These are phyloP conservation scores for Cotesia chilonis DNA, from an alignment of 1,140 invertebrate genomes.

Conservation along the genomic window DNA sequence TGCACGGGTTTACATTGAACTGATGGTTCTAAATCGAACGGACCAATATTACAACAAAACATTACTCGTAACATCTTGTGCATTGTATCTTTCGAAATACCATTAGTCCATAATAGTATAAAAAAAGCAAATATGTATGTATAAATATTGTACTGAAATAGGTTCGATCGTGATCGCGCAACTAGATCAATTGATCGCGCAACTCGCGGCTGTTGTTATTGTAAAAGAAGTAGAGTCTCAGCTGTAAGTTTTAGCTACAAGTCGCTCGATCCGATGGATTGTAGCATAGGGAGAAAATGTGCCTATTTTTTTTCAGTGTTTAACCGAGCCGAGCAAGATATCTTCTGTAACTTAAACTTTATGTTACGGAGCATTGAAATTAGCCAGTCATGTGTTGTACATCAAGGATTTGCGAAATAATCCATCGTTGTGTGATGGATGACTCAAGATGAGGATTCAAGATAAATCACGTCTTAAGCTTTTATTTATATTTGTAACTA, in stretches of 20 bases:
- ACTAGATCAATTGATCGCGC: constrained; percentile 34
- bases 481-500: constrained; percentile 15
- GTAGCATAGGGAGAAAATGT: neutral
- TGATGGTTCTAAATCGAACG: neutral
- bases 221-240: too few species aligned
- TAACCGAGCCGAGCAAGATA: neutral
- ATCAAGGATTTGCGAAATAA: constrained; percentile 27
- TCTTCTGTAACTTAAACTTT: neutral
- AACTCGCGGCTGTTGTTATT: constrained; percentile 15
- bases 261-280: constrained; percentile 8
- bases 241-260: too few species aligned
- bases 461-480: constrained; percentile 14
- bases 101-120: constrained; percentile 20
- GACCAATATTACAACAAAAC: neutral
- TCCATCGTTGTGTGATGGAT: constrained; percentile 15
- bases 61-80: neutral
- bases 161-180: constrained; percentile 35
- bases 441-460: constrained; percentile 21
- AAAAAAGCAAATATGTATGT: neutral
- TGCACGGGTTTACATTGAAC: too few species aligned
- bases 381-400: constrained; percentile 32
- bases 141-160: neutral
- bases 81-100: constrained; percentile 4
- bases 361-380: constrained; percentile 33
- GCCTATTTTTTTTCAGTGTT: too few species aligned